Conservation (phyloP, 2,888 invertebrate genomes). For the Hemithea aestivaria region DNA sequence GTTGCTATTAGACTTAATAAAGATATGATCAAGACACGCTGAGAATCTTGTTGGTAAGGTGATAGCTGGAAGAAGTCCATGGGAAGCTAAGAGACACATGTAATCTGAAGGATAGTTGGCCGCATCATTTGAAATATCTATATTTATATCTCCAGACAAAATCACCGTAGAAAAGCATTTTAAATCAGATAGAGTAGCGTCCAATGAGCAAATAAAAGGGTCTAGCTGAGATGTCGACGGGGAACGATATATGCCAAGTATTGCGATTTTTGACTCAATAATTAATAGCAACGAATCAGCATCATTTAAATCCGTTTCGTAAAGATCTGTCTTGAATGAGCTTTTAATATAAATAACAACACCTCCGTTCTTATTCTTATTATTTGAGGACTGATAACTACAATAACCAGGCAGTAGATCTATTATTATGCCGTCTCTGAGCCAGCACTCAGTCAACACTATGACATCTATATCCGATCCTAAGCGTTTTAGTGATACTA, state of each 20-base stretch:
- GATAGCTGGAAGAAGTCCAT: too few relatives aligned
- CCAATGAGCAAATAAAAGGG: neutral
- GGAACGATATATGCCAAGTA: neutral
- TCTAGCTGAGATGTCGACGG: neutral
- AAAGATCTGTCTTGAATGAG: too few relatives aligned
- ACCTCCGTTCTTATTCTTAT: slow-evolving; percentile 1
- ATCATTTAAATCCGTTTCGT: too few relatives aligned
- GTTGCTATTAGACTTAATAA: too few relatives aligned
- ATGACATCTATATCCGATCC: too few relatives aligned
- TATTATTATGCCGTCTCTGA: too few relatives aligned
- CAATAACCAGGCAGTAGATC: neutral
- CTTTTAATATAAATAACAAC: neutral
- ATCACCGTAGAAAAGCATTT: neutral
- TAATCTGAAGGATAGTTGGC: too few relatives aligned
- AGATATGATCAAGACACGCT: neutral
- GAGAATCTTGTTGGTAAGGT: too few relatives aligned
- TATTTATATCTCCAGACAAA: neutral
- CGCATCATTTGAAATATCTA: neutral
- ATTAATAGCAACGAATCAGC: neutral
- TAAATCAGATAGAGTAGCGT: neutral
- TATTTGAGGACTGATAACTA: neutral
- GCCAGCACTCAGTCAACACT: too few relatives aligned
- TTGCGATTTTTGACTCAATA: neutral
- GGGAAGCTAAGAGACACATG: slow-evolving; percentile 1
- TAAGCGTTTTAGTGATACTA: too few relatives aligned